Conservation (phyloP, 2,797 vertebrate species). For the Cheirogaleus major region DNA sequence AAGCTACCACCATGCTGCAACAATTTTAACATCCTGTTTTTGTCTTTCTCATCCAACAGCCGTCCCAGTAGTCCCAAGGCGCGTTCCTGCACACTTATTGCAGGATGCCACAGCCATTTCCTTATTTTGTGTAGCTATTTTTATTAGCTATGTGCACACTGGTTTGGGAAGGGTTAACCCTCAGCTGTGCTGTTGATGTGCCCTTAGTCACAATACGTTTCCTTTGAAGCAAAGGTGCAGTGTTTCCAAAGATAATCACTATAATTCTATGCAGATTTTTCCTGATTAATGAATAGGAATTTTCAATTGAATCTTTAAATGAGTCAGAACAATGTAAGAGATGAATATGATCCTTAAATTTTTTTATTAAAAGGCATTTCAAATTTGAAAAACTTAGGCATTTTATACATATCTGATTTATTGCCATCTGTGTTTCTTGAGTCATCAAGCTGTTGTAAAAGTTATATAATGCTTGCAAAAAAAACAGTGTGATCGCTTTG, state of each 20-base stretch:
- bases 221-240: slow-evolving; percentile 81
- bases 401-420: slow-evolving; percentile 77
- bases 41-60: slow-evolving; percentile 79
- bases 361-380: slow-evolving; percentile 76
- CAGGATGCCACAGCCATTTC: slow-evolving; percentile 89
- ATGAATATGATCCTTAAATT: slow-evolving; percentile 68
- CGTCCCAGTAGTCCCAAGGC: slow-evolving; percentile 78
- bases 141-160: slow-evolving; percentile 83
- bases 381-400: slow-evolving; percentile 77
- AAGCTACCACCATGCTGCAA: slow-evolving; percentile 58
- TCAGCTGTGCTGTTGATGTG: slow-evolving; percentile 78
- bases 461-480: slow-evolving; percentile 78
- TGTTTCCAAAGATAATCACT: slow-evolving; percentile 74
- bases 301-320: slow-evolving; percentile 61
- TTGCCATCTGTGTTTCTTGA: slow-evolving; percentile 72
- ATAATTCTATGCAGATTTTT: slow-evolving; percentile 72
- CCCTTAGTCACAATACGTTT: slow-evolving; percentile 77
- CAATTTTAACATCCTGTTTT: slow-evolving; percentile 86
- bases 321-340: slow-evolving; percentile 72
- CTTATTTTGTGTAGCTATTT: slow-evolving; percentile 88
- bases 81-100: slow-evolving; percentile 81
- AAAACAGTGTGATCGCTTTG: slow-evolving; percentile 77
- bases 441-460: slow-evolving; percentile 80
- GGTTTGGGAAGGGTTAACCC: slow-evolving; percentile 81
- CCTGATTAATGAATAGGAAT: slow-evolving; percentile 75